These are phyloP conservation scores for Cololabis saira DNA, from an alignment of 2,113 vertebrate species.

Conservation along the genomic window DNA sequence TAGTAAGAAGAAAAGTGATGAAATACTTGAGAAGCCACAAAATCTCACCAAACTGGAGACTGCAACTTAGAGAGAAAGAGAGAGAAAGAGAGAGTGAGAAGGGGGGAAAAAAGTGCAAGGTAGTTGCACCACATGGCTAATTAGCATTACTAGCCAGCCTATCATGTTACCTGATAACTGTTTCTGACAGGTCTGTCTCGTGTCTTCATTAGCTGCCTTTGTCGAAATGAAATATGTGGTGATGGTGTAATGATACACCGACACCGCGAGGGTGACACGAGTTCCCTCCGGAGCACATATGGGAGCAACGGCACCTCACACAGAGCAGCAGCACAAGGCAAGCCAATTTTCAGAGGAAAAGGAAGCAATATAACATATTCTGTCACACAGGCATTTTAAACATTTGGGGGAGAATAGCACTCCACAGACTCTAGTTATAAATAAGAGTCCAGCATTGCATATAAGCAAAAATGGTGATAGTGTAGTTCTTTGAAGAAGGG, in stretches of 20 bases:
- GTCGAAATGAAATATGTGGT: conserved; percentile 43
- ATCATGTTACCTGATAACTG: conserved; percentile 43
- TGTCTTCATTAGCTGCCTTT: conserved; percentile 29
- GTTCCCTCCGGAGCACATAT: conserved; percentile 20
- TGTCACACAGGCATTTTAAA: conserved; percentile 44
- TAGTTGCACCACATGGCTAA: conserved; percentile 53
- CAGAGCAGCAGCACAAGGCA: conserved; percentile 4
- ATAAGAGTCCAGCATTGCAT: conserved; percentile 37
- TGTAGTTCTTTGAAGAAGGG: conserved; percentile 44
- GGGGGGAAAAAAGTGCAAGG: conserved; percentile 14
- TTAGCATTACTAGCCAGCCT: conserved; percentile 59
- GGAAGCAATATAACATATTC: conserved; percentile 12
- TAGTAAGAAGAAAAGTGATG: conserved; percentile 47
- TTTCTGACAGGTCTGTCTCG: conserved; percentile 30
- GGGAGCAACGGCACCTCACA: conserved; percentile 9
- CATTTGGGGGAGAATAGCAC: conserved; percentile 19
- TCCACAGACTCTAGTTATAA: conserved; percentile 36
- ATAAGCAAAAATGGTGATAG: conserved; percentile 47
- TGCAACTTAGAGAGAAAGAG: conserved; percentile 23
- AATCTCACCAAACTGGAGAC: conserved; percentile 47
- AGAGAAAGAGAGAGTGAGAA: conserved; percentile 19
- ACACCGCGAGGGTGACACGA: conserved; percentile 21
- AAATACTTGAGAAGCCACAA: conserved; percentile 61
- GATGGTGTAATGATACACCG: conserved; percentile 20
- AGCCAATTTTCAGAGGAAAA: neutral